Conservation (phyloP, 2,888 invertebrate genomes). For the Pseudanteris insignis region DNA sequence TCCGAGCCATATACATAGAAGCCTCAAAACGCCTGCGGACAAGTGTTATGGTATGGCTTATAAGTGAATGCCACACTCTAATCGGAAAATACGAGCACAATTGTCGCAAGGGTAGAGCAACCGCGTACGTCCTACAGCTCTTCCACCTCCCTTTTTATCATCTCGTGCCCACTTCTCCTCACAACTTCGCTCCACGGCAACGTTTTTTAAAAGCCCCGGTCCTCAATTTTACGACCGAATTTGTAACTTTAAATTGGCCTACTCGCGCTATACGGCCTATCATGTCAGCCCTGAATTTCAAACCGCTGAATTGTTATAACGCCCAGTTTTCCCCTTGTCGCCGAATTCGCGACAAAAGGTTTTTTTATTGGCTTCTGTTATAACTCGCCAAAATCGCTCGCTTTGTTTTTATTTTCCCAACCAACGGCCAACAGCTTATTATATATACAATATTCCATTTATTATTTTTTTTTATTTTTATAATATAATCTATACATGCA, state of each 20-base stretch:
- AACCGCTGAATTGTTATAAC: constrained; percentile 43
- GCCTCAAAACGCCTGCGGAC: constrained; percentile 64
- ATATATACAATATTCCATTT: constrained; percentile 25
- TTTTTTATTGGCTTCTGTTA: constrained; percentile 30
- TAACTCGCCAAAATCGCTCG: constrained; percentile 27
- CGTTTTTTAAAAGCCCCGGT: constrained; percentile 50
- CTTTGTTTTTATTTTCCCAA: constrained; percentile 32
- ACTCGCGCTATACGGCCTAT: constrained; percentile 42
- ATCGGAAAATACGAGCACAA: constrained; percentile 66
- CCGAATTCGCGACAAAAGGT: constrained; percentile 27
- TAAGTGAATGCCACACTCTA: constrained; percentile 67
- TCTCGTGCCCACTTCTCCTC: constrained; percentile 21
- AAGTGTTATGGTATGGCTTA: constrained; percentile 67
- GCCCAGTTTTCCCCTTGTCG: constrained; percentile 25
- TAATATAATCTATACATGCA: too few relatives aligned
- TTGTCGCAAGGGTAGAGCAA: constrained; percentile 58
- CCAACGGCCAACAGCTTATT: constrained; percentile 20
- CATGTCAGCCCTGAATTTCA: constrained; percentile 32
- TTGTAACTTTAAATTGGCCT: constrained; percentile 64
- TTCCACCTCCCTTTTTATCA: too few relatives aligned
- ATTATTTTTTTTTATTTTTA: too few relatives aligned
- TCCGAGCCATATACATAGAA: constrained; percentile 41
- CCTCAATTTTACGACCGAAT: constrained; percentile 60
- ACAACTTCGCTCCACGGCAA: constrained; percentile 17
- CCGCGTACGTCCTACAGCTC: too few relatives aligned